phyloP scores from a whole-genome alignment of 2,888 invertebrate species.

The Drosophila paranaensis region DNA sequence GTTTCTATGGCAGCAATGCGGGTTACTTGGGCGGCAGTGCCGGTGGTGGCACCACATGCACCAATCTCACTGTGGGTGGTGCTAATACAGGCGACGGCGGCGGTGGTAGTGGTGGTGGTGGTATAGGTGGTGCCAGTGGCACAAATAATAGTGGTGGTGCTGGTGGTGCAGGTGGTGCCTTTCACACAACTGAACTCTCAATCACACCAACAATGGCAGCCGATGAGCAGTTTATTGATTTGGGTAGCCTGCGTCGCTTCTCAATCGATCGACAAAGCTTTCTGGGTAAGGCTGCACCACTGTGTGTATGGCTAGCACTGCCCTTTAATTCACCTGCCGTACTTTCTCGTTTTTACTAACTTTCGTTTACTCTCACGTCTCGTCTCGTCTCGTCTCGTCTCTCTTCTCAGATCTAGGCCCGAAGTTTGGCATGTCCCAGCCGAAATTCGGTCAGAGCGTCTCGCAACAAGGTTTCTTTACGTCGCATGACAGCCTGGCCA shows the following conservation, averaged over 20 bases:
- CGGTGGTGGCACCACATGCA: conserved; percentile 63
- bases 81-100: conserved; percentile 29
- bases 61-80: conserved; percentile 64
- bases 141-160: conserved; percentile 27
- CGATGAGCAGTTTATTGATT: conserved; percentile 83
- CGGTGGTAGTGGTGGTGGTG: conserved; percentile 27
- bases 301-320: not conserved
- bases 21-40: conserved; percentile 71
- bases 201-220: conserved; percentile 82
- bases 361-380: not conserved
- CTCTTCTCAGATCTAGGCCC: conserved; percentile 89
- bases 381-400: not conserved
- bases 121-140: conserved; percentile 47
- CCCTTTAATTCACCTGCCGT: not conserved
- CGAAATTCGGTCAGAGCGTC: conserved; percentile 85
- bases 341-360: not conserved
- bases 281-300: conserved; percentile 79
- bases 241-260: conserved; percentile 84
- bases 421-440: conserved; percentile 90
- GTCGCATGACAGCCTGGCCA: conserved; percentile 90
- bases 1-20: conserved; percentile 78
- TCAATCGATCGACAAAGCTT: conserved; percentile 85
- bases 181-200: conserved; percentile 83
- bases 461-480: conserved; percentile 88
- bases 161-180: conserved; percentile 59